Evolutionary conservation across 1,140 invertebrate species (phyloP).

Genomic region (Trichonephila inaurata): DNA sequence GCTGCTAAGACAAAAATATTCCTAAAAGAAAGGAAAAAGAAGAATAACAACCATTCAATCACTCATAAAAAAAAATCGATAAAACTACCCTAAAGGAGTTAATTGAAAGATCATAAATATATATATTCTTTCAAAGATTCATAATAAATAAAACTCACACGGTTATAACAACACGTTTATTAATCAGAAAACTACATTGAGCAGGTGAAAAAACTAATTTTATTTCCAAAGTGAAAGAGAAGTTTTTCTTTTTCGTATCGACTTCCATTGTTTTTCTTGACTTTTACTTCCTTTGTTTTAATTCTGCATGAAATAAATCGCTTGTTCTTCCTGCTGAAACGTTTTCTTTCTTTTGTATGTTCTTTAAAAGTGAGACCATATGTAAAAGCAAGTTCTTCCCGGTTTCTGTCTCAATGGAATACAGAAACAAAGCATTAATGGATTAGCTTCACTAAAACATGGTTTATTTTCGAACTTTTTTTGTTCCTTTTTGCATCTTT

Average conservation of each 20-base stretch:
- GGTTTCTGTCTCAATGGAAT: not conserved
- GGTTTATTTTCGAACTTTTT: not conserved
- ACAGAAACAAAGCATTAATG: slow-evolving; percentile 53
- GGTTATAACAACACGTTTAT: not conserved
- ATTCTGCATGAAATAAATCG: slow-evolving; percentile 17
- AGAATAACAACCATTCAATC: too few species aligned
- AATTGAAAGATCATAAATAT: too few species aligned
- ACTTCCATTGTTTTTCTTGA: not conserved
- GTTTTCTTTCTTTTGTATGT: not conserved
- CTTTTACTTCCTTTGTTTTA: slow-evolving; percentile 19
- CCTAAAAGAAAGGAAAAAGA: too few species aligned
- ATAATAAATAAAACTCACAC: too few species aligned
- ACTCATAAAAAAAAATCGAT: too few species aligned
- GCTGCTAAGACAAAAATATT: too few species aligned
- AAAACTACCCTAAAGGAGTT: too few species aligned
- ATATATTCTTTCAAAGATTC: not conserved
- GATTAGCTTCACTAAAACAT: not conserved
- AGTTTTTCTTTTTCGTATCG: not conserved
- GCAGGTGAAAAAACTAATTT: too few species aligned
- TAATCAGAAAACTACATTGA: not conserved
- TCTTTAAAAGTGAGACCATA: not conserved
- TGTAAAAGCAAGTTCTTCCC: slow-evolving; percentile 28
- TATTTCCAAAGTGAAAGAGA: too few species aligned
- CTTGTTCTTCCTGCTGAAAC: not conserved
- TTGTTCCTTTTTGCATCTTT: not conserved